phyloP scores from a whole-genome alignment of 2,797 vertebrate genomes.

The Balearica regulorum region DNA sequence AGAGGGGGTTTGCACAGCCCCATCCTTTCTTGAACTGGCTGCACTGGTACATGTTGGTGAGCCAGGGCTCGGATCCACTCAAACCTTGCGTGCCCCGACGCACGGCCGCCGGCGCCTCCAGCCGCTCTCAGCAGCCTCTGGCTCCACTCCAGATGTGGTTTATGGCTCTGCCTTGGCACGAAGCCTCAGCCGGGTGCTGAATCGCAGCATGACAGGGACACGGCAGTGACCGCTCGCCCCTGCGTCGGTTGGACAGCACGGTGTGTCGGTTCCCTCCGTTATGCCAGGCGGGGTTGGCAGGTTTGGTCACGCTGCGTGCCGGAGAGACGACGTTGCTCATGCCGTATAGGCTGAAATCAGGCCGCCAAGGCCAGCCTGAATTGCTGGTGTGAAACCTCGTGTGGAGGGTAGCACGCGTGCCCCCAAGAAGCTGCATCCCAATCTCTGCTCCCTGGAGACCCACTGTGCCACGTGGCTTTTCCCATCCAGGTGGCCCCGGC shows the following conservation, averaged over 20 bases:
- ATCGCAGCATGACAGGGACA: background rate
- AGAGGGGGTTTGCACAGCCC: background rate
- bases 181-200: background rate
- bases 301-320: accelerated
- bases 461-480: accelerated
- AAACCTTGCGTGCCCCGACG: background rate
- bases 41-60: background rate
- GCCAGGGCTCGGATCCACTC: background rate
- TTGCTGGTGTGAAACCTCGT: background rate
- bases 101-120: background rate
- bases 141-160: background rate
- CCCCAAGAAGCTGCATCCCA: background rate
- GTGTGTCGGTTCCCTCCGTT: accelerated
- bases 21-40: background rate
- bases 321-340: accelerated
- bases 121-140: background rate
- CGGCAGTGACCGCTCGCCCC: background rate
- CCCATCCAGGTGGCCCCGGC: background rate
- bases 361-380: background rate
- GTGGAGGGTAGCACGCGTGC: background rate
- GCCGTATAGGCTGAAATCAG: accelerated
- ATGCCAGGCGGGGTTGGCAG: background rate
- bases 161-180: background rate
- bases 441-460: background rate
- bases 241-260: accelerated